A percentile compares a stretch with the other conserved stretches of the same genome.
These are phyloP conservation scores for Pelobates fuscus DNA, from an alignment of 2,113 vertebrate genomes.

Conservation along the genomic window DNA sequence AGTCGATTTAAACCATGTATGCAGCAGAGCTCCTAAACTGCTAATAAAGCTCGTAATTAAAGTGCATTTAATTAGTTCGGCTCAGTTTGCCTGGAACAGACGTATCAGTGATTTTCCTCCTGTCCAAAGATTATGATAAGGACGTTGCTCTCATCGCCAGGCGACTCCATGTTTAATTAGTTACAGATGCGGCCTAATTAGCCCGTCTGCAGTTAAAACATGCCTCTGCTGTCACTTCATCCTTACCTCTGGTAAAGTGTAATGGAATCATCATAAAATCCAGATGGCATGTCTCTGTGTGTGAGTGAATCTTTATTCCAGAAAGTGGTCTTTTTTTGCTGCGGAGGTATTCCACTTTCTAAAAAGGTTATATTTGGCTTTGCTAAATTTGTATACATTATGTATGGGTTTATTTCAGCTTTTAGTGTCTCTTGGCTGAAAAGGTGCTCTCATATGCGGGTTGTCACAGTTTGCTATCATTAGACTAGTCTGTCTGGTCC, in stretches of 20 bases:
- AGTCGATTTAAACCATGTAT: slow-evolving; percentile 28
- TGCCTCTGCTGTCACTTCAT: slow-evolving; percentile 63
- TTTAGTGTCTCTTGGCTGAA: too few relatives aligned
- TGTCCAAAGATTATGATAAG: slow-evolving; percentile 64
- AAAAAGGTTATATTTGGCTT: too few relatives aligned
- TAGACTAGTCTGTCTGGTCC: too few relatives aligned
- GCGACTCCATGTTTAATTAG: slow-evolving; percentile 81
- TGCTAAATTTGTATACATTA: too few relatives aligned
- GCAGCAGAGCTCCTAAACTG: neutral
- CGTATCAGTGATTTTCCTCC: slow-evolving; percentile 8
- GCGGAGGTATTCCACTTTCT: too few relatives aligned
- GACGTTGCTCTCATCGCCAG: slow-evolving; percentile 64
- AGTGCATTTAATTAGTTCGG: slow-evolving; percentile 24
- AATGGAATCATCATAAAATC: slow-evolving; percentile 59
- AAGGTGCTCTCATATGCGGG: too few relatives aligned
- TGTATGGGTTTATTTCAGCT: too few relatives aligned
- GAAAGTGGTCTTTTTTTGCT: neutral
- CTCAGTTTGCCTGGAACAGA: slow-evolving; percentile 12
- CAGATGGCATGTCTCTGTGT: slow-evolving; percentile 50
- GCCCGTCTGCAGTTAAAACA: slow-evolving; percentile 62
- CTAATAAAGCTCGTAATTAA: slow-evolving; percentile 25
- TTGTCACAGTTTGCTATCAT: too few relatives aligned
- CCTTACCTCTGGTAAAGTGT: slow-evolving; percentile 62
- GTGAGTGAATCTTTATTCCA: neutral
- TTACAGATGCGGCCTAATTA: slow-evolving; percentile 94